Evolutionary conservation across 2,888 invertebrate genomes (phyloP).

Genomic region (Criorhina ranunculi): DNA sequence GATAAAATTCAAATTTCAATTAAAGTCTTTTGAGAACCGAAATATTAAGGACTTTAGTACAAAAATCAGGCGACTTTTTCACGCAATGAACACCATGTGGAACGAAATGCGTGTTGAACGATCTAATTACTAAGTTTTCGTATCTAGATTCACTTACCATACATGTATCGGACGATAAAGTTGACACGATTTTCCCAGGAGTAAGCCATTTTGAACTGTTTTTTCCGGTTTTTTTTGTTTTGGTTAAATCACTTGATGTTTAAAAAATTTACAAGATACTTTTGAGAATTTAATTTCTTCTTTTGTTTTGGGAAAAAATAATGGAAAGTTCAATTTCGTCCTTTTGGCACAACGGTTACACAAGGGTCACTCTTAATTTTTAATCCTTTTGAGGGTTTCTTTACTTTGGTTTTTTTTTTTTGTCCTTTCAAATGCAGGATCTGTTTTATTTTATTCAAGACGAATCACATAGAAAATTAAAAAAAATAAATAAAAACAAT

Average conservation of each 20-base stretch:
- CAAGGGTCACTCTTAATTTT: slow-evolving; percentile 36
- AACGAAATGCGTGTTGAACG: slow-evolving; percentile 1
- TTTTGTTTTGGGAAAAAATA: slow-evolving; percentile 8
- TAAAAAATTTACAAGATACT: slow-evolving; percentile 33
- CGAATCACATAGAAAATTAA: not conserved
- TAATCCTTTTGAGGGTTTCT: slow-evolving; percentile 6
- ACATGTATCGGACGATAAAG: slow-evolving; percentile 92
- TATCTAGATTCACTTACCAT: slow-evolving; percentile 87
- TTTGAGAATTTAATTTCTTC: slow-evolving; percentile 61
- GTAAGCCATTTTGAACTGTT: slow-evolving; percentile 88
- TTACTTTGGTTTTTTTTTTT: not conserved
- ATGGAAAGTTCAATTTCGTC: slow-evolving; percentile 38
- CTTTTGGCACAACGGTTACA: slow-evolving; percentile 56
- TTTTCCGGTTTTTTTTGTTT: slow-evolving; percentile 53
- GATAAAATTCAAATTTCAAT: slow-evolving; percentile 21
- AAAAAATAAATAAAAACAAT: slow-evolving; percentile 4
- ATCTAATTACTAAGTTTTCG: slow-evolving; percentile 3
- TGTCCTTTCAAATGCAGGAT: slow-evolving; percentile 36
- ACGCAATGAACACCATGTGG: slow-evolving; percentile 1
- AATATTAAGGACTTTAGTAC: not conserved
- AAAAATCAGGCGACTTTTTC: not conserved
- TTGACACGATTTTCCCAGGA: slow-evolving; percentile 93
- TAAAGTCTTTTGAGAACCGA: slow-evolving; percentile 2
- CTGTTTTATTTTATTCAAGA: not conserved
- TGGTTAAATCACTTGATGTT: slow-evolving; percentile 36